Evolutionary conservation across 2,113 vertebrate genomes (phyloP).

Genomic region (Pterocles gutturalis): DNA sequence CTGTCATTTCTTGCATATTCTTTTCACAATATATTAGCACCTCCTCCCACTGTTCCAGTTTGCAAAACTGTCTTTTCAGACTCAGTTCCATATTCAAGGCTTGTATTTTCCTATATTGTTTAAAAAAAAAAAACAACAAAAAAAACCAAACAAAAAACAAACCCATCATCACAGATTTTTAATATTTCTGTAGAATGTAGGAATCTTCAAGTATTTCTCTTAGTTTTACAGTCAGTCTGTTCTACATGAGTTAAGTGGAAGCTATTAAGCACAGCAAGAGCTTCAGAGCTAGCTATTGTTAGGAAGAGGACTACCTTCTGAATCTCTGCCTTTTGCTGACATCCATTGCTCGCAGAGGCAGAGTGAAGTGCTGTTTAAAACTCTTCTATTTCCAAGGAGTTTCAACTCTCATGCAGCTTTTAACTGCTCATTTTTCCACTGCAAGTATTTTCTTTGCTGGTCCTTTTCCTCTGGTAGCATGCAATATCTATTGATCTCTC

Average conservation of each 20-base stretch:
- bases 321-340: slow-evolving; percentile 39
- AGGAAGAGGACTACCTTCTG: slow-evolving; percentile 20
- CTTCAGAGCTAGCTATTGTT: slow-evolving; percentile 35
- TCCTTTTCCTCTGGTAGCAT: background rate
- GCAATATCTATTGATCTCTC: background rate
- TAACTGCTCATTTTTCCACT: background rate
- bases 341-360: slow-evolving; percentile 9
- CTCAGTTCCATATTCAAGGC: background rate
- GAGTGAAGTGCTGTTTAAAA: slow-evolving; percentile 47
- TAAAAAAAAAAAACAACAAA: background rate
- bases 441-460: background rate
- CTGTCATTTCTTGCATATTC: background rate
- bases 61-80: background rate
- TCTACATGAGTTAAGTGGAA: slow-evolving; percentile 46
- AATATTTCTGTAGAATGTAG: background rate
- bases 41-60: background rate
- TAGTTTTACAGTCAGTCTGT: slow-evolving; percentile 27
- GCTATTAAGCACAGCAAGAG: slow-evolving; percentile 49
- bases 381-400: slow-evolving; percentile 12
- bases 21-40: background rate
- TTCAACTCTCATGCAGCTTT: slow-evolving; percentile 16
- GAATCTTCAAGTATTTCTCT: slow-evolving; percentile 14
- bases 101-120: background rate
- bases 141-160: rapidly evolving
- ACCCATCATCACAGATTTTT: too few species aligned